Conservation (phyloP, 64 coral and sea anemone species). For the Pachyseris speciosa region DNA sequence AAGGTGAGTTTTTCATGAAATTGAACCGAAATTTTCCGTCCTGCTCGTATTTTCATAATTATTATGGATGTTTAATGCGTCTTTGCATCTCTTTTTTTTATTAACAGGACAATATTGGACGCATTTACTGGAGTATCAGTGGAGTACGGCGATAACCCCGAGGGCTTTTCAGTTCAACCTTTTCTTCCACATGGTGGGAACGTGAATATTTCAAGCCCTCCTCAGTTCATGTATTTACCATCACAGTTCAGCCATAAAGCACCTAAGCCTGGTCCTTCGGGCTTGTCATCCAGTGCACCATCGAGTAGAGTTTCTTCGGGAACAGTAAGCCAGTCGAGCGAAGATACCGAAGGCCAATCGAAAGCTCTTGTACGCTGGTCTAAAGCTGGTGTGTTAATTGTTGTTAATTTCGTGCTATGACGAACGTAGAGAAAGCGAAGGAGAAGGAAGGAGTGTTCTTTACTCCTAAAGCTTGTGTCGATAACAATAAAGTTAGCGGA, state of each 20-base stretch:
- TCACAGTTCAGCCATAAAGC: background rate
- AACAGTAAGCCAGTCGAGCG: background rate
- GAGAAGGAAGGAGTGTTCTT: background rate
- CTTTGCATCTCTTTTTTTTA: slow-evolving; percentile 3
- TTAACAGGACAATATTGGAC: slow-evolving; percentile 8
- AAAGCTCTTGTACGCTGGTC: background rate
- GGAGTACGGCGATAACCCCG: background rate
- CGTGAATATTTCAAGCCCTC: slow-evolving; percentile 3
- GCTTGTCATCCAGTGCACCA: background rate
- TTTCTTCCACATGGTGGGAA: background rate
- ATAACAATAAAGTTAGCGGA: background rate
- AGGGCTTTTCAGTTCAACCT: background rate
- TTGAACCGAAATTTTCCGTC: slow-evolving; percentile 1
- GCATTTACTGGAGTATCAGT: background rate
- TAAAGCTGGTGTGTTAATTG: background rate
- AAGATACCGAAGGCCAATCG: background rate
- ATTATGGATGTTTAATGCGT: background rate
- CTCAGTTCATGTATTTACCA: slow-evolving; percentile 7
- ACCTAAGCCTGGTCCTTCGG: background rate
- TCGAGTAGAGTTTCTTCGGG: background rate
- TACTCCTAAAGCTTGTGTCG: background rate
- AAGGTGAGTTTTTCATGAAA: slow-evolving; percentile 13
- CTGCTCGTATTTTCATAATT: slow-evolving; percentile 11
- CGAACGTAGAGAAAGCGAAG: background rate
- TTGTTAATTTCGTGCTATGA: background rate